Evolutionary conservation across 2,888 invertebrate species (phyloP), one percentile per base, ranked within the genome.

Genomic region (Agrotis ipsilon): DNA sequence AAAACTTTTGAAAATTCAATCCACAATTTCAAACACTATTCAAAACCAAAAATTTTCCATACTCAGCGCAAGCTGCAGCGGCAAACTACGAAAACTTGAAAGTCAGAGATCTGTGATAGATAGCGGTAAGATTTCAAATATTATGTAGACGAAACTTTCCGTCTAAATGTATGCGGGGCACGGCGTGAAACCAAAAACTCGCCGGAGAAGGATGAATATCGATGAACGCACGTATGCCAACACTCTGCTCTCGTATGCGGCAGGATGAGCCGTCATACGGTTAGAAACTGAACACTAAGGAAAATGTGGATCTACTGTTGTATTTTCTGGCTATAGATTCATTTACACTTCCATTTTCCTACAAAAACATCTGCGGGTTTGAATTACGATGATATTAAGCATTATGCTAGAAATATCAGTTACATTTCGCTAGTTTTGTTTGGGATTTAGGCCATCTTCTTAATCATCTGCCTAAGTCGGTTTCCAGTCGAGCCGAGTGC

Each of bases 161-260:
- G 21, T 52, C 27, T 16, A 48, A 74, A 63, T 78, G 19, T 75
- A 75, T 75, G 78, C 74, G 46, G 73, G 16, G 14, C 74, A 75
- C 78, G 63, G 14, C 63, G 57, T 63, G 52, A 49, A 64, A 72
- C 79, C 79, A 78, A 75, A 75, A 75, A 78, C 79, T 75, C 51
- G 58, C 58, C 79, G 46, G 46, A 72, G 59, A 59, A 75, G 79
- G 63, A 64, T 75, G 75, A 75, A 75, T 75, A 75, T 75, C 74
- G 78, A 75, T 75, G 74, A 78, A 72, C 74, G 43, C 72, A 78
- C 73, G 74, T 75, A 72, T 72, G 48, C 52, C 52, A 64, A 57
- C 39, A 58, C 58, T n/a, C n/a, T 58, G 57, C 49, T 63, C 46
- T 13, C 14, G 51, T 59, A 72, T 78, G 63, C 58, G 16, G 18